Conservation (phyloP, 2,113 vertebrate species). For the Hymenochirus boettgeri region DNA sequence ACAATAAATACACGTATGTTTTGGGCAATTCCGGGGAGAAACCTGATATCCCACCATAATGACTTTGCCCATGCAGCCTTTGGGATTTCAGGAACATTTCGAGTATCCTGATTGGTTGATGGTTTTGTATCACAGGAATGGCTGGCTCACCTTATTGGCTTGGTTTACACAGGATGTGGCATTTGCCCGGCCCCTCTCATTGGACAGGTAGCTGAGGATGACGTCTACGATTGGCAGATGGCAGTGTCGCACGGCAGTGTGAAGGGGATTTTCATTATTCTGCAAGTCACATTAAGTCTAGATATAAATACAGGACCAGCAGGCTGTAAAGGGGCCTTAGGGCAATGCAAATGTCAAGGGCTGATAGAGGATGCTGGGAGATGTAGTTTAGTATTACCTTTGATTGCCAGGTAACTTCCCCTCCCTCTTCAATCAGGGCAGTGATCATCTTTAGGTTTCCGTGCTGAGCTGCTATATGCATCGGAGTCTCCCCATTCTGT, state of each 20-base stretch:
- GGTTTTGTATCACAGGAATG: too few relatives aligned
- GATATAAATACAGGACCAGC: too few relatives aligned
- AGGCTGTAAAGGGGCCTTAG: too few relatives aligned
- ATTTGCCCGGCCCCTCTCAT: constrained; percentile 42
- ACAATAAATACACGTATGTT: too few relatives aligned
- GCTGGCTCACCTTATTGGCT: constrained; percentile 49
- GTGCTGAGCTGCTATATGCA: constrained; percentile 51
- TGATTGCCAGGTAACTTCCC: constrained; percentile 50
- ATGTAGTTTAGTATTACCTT: constrained; percentile 44
- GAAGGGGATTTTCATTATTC: constrained; percentile 53
- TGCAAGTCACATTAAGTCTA: constrained; percentile 5
- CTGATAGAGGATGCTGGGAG: not conserved
- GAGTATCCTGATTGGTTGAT: too few relatives aligned
- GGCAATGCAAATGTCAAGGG: too few relatives aligned
- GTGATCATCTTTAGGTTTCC: constrained; percentile 50
- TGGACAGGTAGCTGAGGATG: constrained; percentile 50
- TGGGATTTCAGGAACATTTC: too few relatives aligned
- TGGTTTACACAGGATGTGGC: constrained; percentile 47
- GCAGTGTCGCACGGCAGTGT: constrained; percentile 52
- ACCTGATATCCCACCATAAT: too few relatives aligned
- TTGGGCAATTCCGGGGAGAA: too few relatives aligned
- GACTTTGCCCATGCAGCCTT: too few relatives aligned
- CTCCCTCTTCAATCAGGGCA: constrained; percentile 51
- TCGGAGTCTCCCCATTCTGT: constrained; percentile 54
- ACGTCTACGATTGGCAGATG: constrained; percentile 49